Conservation (phyloP, 2,797 vertebrate genomes). For the Malurus leucopterus region DNA sequence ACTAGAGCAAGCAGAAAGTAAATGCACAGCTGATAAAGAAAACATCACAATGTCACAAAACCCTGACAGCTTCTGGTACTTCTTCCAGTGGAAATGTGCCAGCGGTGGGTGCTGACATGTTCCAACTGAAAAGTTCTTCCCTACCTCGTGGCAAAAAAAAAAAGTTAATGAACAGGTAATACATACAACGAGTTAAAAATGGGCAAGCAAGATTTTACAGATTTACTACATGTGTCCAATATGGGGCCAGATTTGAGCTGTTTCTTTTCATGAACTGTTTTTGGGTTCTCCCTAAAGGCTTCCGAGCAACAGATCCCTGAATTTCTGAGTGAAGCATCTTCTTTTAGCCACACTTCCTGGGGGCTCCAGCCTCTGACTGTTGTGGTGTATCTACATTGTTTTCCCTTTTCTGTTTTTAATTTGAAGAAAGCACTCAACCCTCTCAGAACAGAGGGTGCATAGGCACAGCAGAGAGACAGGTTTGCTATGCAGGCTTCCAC, state of each 20-base stretch:
- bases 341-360: background rate
- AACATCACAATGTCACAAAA: slow-evolving; percentile 76
- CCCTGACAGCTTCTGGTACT: slow-evolving; percentile 62
- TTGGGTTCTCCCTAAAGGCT: slow-evolving; percentile 10
- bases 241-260: background rate
- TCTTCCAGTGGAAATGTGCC: slow-evolving; percentile 68
- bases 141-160: slow-evolving; percentile 40
- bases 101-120: slow-evolving; percentile 56
- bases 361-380: background rate
- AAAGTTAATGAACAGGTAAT: slow-evolving; percentile 6
- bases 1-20: slow-evolving; percentile 79
- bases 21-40: slow-evolving; percentile 76
- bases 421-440: slow-evolving; percentile 30
- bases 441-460: slow-evolving; percentile 42
- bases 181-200: slow-evolving; percentile 10
- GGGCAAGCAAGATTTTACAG: slow-evolving; percentile 41
- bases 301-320: slow-evolving; percentile 39
- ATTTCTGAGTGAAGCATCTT: background rate
- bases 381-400: background rate
- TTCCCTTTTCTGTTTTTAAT: slow-evolving; percentile 14
- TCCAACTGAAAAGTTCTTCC: slow-evolving; percentile 62
- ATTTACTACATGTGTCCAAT: slow-evolving; percentile 19
- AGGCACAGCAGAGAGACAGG: slow-evolving; percentile 32
- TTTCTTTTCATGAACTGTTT: background rate
- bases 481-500: slow-evolving; percentile 31